A percentile compares a stretch with the other conserved stretches of the same genome.
phyloP scores from a whole-genome alignment of 2,888 invertebrate genomes.

The Protula sp. region DNA sequence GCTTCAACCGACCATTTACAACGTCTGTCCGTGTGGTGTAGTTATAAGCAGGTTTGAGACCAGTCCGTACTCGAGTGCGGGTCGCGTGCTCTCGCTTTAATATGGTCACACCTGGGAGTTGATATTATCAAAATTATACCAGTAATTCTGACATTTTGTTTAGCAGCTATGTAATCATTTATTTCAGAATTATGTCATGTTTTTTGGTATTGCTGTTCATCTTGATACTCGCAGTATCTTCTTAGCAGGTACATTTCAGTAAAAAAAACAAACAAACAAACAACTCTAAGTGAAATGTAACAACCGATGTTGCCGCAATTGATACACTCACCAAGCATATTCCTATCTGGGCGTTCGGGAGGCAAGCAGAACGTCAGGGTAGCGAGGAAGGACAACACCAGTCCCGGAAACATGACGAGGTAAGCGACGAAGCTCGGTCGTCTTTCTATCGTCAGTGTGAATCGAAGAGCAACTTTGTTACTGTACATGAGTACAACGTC shows the following conservation, averaged over 20 bases:
- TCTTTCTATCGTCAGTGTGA: neutral
- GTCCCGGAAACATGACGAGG: neutral
- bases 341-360: neutral
- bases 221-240: too few species aligned
- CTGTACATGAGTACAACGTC: neutral
- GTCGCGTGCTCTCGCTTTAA: too few species aligned
- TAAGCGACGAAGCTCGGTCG: neutral
- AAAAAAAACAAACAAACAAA: neutral
- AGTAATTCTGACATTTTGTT: neutral
- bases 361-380: neutral
- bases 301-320: too few species aligned
- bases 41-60: too few species aligned
- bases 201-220: too few species aligned
- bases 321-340: neutral
- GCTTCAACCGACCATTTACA: too few species aligned
- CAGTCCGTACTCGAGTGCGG: too few species aligned
- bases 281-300: neutral
- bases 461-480: neutral
- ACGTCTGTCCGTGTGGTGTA: too few species aligned
- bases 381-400: neutral
- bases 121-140: too few species aligned
- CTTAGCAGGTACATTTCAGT: too few species aligned
- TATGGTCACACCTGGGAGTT: too few species aligned
- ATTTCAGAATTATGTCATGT: too few species aligned
- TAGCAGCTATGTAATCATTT: neutral